Conservation (phyloP, 2,797 vertebrate genomes). For the Oophaga sylvatica region DNA sequence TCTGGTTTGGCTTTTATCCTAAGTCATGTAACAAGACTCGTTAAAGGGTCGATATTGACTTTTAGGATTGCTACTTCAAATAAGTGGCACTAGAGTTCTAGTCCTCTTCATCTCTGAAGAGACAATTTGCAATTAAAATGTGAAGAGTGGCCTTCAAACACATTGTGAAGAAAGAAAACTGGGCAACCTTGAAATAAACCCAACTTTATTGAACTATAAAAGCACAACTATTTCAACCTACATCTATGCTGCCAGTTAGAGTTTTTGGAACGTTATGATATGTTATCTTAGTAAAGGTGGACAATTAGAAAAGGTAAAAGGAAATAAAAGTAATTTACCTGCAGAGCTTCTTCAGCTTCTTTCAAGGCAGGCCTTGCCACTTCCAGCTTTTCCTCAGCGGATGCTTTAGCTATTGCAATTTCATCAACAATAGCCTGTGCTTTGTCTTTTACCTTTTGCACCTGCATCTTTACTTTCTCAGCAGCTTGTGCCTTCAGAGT, state of each 20-base stretch:
- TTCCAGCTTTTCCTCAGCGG: slow-evolving; percentile 80
- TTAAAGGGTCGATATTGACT: too few species aligned
- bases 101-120: too few species aligned
- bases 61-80: too few species aligned
- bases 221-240: too few species aligned
- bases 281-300: background rate
- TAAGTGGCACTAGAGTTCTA: too few species aligned
- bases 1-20: too few species aligned
- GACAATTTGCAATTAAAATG: too few species aligned
- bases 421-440: slow-evolving; percentile 85
- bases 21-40: too few species aligned
- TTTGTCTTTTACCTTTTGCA: slow-evolving; percentile 85
- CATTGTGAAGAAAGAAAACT: background rate
- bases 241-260: too few species aligned
- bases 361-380: slow-evolving; percentile 81
- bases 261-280: background rate
- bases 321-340: slow-evolving; percentile 69
- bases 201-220: too few species aligned
- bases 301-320: too few species aligned
- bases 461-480: slow-evolving; percentile 82
- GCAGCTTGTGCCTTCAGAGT: slow-evolving; percentile 81
- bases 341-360: slow-evolving; percentile 79
- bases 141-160: background rate
- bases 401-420: slow-evolving; percentile 79
- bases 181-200: background rate